Base-by-base conservation (phyloP, 1,140 invertebrate species). In the Pseudoatta argentina region DNA sequence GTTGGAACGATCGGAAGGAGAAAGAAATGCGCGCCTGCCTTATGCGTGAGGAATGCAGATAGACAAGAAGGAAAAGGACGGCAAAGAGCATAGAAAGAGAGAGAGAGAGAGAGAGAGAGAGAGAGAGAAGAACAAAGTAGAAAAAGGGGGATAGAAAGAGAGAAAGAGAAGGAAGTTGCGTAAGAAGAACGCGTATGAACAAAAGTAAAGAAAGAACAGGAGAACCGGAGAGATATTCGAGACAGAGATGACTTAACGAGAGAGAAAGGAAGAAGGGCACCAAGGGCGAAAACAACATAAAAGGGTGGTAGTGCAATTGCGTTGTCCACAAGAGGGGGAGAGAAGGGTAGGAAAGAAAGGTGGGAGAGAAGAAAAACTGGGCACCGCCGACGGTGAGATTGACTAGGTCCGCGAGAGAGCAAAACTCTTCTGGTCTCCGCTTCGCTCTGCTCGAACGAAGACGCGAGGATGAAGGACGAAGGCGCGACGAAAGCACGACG, bases 1-100 rank as follows among this genome's bases (percentile, higher is more conserved):
- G 89, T 92, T 87, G 73, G 75, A 69, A 66, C 78, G 67, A 71
- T 79, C 79, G 30, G 63, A 91, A 63, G 34, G 59, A 73, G 87
- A 91, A 53, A 90, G 91, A 92, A 88, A 88, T 77, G 87, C 88
- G 87, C 88, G 91, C 87, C 85, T 66, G 85, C 90, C 87, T 76
- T 92, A 91, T 90, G 91, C 90, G 87, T 87, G 77, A 90, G 88
- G 90, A 92, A 93, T 92, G 90, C 86, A 72, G 81, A 67, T 51
- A 44, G 21, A 18, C 3, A 39, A 12, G 34, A 14, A 30, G 7
- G 5, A 69, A 8, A 39, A 39, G 34, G 34, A 39, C 34, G 55
- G 48, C n/a, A 48, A 55, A 48, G 85, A 81, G 44, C 53, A 61
- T n/a, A 57, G 55, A 30, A 77, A 21, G 76, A 78, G 44, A 61